Conservation (phyloP, 2,888 invertebrate genomes). For the Acronicta alni region DNA sequence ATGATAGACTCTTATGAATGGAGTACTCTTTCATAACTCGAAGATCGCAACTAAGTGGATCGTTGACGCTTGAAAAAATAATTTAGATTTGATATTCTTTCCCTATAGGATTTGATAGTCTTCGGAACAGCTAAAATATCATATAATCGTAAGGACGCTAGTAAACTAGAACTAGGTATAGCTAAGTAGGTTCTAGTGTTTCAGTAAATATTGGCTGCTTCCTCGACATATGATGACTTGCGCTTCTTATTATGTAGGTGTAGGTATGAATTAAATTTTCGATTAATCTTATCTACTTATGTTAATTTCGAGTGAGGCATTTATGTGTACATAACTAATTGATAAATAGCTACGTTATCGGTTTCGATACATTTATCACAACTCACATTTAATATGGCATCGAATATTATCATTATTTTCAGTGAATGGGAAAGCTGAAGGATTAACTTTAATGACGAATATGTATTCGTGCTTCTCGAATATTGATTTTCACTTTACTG, state of each 20-base stretch:
- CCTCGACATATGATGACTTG: neutral
- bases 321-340: slow-evolving; percentile 13
- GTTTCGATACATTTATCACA: slow-evolving; percentile 16
- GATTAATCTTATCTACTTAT: slow-evolving; percentile 6
- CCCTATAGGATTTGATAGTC: no score
- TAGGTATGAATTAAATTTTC: slow-evolving; percentile 1
- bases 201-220: neutral
- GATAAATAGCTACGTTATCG: slow-evolving; percentile 26
- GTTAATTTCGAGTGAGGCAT: slow-evolving; percentile 5
- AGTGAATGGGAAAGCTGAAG: slow-evolving; percentile 22
- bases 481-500: no score
- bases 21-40: no score
- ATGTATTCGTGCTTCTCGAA: no score
- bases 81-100: no score
- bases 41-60: no score
- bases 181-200: neutral
- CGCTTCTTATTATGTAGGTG: neutral
- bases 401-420: slow-evolving; percentile 5
- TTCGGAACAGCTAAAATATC: no score
- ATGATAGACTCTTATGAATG: no score
- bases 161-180: neutral
- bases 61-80: no score
- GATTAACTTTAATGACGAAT: neutral
- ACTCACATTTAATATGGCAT: slow-evolving; percentile 17
- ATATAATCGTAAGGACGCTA: no score